Percentiles rank a stretch among this genome's conserved stretches.
phyloP scores from a whole-genome alignment of 2,113 vertebrate species.

The Hipposideros armiger region DNA sequence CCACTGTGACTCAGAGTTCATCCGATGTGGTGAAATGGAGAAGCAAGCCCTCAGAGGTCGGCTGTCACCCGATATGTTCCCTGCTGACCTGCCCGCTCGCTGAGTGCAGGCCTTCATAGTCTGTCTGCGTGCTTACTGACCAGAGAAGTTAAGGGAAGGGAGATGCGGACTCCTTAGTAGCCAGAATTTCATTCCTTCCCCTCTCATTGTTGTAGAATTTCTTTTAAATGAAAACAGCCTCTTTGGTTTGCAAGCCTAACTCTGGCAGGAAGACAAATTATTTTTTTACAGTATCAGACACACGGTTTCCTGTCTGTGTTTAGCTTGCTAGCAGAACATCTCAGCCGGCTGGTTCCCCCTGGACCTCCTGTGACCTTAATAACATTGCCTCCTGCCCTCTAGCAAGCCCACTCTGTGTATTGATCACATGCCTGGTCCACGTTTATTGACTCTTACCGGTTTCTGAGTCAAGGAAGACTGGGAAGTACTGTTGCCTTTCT shows the following conservation, averaged over 20 bases:
- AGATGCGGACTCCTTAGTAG: background rate
- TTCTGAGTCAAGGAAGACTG: background rate
- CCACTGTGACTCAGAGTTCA: constrained; percentile 21
- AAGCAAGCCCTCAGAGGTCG: background rate
- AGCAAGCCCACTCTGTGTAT: constrained; percentile 67
- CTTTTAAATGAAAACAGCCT: constrained; percentile 89
- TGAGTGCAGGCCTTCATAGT: background rate
- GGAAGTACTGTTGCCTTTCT: background rate
- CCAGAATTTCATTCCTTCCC: constrained; percentile 70
- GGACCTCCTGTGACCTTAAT: constrained; percentile 85
- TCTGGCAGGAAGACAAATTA: constrained; percentile 89
- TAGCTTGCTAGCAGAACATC: constrained; percentile 92
- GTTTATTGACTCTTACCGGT: background rate
- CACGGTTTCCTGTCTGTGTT: constrained; percentile 97
- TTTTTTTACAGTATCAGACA: constrained; percentile 93
- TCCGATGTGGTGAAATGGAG: background rate
- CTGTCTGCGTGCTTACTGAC: background rate
- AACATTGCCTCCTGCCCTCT: constrained; percentile 79
- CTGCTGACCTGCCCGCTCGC: background rate
- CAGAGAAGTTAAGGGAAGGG: background rate
- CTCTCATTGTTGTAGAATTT: constrained; percentile 85
- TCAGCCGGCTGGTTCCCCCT: constrained; percentile 87
- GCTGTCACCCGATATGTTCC: fast-evolving
- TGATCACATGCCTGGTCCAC: constrained; percentile 19
- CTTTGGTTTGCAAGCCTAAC: constrained; percentile 85